A percentile compares a stretch with the other conserved stretches of the same genome.
phyloP scores from a whole-genome alignment of 2,797 vertebrate genomes.

The Eulemur rubriventer region DNA sequence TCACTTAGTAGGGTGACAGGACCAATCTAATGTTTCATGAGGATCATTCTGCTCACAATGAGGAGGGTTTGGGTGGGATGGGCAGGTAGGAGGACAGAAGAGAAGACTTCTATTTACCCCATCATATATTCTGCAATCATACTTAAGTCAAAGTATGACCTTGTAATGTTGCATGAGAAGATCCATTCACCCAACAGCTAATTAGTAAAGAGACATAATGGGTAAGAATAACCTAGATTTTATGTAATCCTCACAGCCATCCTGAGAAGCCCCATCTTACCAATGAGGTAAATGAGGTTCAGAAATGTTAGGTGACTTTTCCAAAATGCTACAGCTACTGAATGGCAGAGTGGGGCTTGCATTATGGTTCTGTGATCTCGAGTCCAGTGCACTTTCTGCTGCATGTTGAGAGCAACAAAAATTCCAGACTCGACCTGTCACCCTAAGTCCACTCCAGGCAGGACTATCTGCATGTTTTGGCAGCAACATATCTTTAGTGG shows the following conservation, averaged over 20 bases:
- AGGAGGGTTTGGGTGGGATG: neutral
- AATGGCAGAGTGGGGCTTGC: neutral
- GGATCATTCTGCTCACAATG: neutral
- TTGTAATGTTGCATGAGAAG: neutral
- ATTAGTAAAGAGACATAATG: neutral
- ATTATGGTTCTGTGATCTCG: neutral
- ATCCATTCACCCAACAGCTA: neutral
- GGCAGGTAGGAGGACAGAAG: neutral
- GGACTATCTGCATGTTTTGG: constrained; percentile 46
- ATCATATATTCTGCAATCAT: neutral
- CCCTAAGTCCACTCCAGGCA: constrained; percentile 14
- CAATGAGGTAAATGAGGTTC: neutral
- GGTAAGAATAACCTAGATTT: neutral
- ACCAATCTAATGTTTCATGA: neutral
- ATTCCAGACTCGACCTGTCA: constrained; percentile 49
- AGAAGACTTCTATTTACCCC: neutral
- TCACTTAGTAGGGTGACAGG: neutral
- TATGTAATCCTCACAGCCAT: neutral
- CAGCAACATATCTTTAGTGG: constrained; percentile 37
- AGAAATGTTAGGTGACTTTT: neutral
- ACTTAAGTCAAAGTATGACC: neutral
- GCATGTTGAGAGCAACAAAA: neutral
- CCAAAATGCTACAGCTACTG: neutral
- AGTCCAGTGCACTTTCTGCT: neutral
- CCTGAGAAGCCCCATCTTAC: neutral